These are phyloP conservation scores for Mesochorus sp. DNA, from an alignment of 2,888 invertebrate species.

Conservation along the genomic window DNA sequence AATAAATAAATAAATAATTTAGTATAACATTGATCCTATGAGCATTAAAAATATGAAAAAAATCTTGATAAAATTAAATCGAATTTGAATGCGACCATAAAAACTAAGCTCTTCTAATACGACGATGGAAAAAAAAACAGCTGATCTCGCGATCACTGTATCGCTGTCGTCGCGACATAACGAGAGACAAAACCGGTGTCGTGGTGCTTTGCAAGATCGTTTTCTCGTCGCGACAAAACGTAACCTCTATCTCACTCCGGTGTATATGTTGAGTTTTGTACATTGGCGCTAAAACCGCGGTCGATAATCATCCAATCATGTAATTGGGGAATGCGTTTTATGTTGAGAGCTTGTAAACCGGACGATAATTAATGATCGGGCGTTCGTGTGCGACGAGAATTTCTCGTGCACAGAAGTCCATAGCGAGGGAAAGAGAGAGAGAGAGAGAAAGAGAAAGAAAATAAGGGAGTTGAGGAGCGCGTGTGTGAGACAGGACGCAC, in stretches of 20 bases:
- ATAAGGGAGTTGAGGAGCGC: not conserved
- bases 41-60: no score
- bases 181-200: conserved; percentile 45
- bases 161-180: conserved; percentile 21
- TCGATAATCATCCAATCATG: conserved; percentile 74
- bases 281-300: conserved; percentile 48
- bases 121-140: not conserved
- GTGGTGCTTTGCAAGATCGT: conserved; percentile 25
- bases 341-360: conserved; percentile 64
- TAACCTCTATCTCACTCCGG: conserved; percentile 40
- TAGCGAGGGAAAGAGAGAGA: no score
- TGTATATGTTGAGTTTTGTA: conserved; percentile 29
- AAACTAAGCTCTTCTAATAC: not conserved
- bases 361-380: conserved; percentile 71
- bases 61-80: no score
- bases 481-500: not conserved
- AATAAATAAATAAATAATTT: no score
- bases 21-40: no score
- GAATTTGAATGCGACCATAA: not conserved
- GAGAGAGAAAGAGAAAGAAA: not conserved
- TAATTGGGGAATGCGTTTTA: conserved; percentile 68
- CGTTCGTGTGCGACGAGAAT: conserved; percentile 50
- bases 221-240: conserved; percentile 27
- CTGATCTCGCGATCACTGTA: not conserved
- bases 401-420: conserved; percentile 8